Evolutionary conservation across 2,888 invertebrate genomes (phyloP).

Genomic region (Aphodius sticticus): DNA sequence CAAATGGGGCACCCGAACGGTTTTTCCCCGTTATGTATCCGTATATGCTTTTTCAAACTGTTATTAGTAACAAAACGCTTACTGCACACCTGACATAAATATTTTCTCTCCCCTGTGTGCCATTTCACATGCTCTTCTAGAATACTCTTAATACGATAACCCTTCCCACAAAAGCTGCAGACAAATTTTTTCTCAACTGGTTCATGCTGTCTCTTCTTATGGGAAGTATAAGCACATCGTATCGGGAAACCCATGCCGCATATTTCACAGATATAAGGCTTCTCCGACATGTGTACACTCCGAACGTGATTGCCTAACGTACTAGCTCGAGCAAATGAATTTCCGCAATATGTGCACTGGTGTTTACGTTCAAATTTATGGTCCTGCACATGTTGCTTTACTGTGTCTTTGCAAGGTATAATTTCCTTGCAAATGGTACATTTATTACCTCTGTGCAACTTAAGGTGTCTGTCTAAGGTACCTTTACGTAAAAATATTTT

Average conservation of each 20-base stretch:
- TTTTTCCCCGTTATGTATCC: conserved; percentile 36
- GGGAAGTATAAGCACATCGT: conserved; percentile 14
- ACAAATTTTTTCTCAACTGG: conserved; percentile 12
- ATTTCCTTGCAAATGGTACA: conserved; percentile 24
- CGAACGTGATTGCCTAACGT: conserved; percentile 21
- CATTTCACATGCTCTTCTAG: conserved; percentile 12
- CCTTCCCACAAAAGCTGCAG: conserved; percentile 31
- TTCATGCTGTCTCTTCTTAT: conserved; percentile 16
- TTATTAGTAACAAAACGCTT: conserved; percentile 32
- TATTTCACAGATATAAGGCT: conserved; percentile 21
- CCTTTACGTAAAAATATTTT: neutral
- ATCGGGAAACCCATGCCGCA: conserved; percentile 26
- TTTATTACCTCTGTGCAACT: neutral
- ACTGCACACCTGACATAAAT: conserved; percentile 34
- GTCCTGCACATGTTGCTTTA: conserved; percentile 22
- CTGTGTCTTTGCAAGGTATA: conserved; percentile 18
- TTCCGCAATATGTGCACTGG: conserved; percentile 25
- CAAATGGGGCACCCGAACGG: conserved; percentile 28
- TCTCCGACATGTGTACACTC: conserved; percentile 15
- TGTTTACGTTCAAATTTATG: conserved; percentile 30
- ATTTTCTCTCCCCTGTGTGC: conserved; percentile 25
- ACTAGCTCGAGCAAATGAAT: conserved; percentile 23
- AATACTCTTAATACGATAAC: conserved; percentile 25
- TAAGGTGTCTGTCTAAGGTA: neutral
- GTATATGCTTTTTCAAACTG: conserved; percentile 31